Base-by-base conservation (phyloP, 2,888 invertebrate genomes). In the Ceratothoa steindachneri region DNA sequence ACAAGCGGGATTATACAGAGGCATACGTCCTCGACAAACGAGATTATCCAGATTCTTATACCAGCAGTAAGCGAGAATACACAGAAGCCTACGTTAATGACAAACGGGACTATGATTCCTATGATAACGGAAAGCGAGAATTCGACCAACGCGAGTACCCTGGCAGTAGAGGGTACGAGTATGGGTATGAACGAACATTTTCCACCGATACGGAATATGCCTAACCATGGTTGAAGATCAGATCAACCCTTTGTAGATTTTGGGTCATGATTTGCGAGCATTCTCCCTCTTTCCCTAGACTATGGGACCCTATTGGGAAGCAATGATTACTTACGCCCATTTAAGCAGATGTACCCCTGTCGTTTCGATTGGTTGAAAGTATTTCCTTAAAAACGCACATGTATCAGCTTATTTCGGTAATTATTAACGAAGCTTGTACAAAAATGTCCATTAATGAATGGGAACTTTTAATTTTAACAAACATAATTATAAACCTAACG, bases 171-270 rank as follows among this genome's bases (percentile, higher is more conserved):
- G 22, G 12, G n/a, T 60, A 60, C 60, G 60, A 60, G 19, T 60
- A 60, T 24, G 27, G 27, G n/a, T 60, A 60, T 24, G 60, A 60
- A 15, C 19, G 60, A 3, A 60, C 60, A 24, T 60, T 60, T 60
- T 60, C 60, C 19, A 60, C 60, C 1, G 60, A 60, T 60, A 60
- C 60, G 19, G 60, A 60, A 12, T 60, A 60, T 24, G 60, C 60
- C 27, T 60, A 60, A 60, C 60, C 60, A 60, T 60, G 60, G 60
- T 24, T 60, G 1, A 60, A 60, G 24, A 12, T 60, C 2, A 60
- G 24, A 60, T 22, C n/a, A 22, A 24, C 27, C 12, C 24, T 60
- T 22, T 60, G 22, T 12, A 24, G 24, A 60, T 24, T 60, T 4
- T 60, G 60, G 60, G 27, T 60, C 60, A 60, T 22, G 3, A 24